These are phyloP conservation scores for Caerostris extrusa DNA, from an alignment of 1,140 invertebrate species.

Conservation along the genomic window DNA sequence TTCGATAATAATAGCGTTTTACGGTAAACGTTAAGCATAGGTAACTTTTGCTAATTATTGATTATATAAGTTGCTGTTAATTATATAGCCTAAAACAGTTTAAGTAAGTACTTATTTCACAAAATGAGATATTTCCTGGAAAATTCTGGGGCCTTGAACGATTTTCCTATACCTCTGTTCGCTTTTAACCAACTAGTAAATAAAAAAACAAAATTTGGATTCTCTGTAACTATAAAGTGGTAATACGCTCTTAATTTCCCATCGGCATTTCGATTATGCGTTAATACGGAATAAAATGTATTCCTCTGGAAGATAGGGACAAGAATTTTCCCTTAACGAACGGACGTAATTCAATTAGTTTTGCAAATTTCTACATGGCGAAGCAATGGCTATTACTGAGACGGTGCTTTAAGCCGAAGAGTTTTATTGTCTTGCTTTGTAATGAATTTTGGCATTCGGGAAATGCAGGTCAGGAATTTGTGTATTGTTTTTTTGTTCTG, in stretches of 20 bases:
- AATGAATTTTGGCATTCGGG: neutral
- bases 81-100: no score
- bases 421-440: neutral
- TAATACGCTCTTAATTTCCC: neutral
- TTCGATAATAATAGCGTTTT: no score
- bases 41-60: no score
- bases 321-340: neutral
- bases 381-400: neutral
- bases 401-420: neutral
- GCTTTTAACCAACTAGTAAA: neutral
- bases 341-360: neutral
- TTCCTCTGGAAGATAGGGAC: neutral
- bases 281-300: neutral
- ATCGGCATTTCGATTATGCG: neutral
- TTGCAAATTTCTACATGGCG: slow-evolving; percentile 5
- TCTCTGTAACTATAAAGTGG: neutral
- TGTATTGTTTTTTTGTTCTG: neutral
- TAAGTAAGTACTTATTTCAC: no score
- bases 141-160: no score
- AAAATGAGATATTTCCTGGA: no score
- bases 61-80: no score
- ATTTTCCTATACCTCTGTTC: no score
- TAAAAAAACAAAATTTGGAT: neutral
- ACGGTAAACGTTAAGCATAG: no score
- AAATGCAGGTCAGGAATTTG: neutral